A percentile compares a stretch with the other conserved stretches of the same genome.
Conservation (phyloP, 2,888 invertebrate species). For the Zygothrica quintamaculata region DNA sequence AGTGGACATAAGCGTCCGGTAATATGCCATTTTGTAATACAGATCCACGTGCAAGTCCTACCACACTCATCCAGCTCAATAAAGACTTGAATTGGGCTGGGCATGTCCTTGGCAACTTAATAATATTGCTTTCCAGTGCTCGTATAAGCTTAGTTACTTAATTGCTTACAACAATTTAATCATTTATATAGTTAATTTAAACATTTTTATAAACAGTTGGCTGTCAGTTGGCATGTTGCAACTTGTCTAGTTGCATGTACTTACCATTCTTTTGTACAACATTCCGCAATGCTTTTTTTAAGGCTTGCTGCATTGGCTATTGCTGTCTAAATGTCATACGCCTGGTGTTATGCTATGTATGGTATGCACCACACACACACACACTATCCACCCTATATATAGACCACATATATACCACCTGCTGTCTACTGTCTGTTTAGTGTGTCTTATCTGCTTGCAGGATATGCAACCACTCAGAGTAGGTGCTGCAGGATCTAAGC, state of each 20-base stretch:
- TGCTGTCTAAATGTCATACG: constrained; percentile 14
- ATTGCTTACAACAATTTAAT: background rate
- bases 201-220: too few species aligned
- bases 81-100: too few species aligned
- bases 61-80: constrained; percentile 4
- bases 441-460: constrained; percentile 49
- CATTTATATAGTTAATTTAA: background rate
- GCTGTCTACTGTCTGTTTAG: constrained; percentile 36
- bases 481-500: constrained; percentile 60
- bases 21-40: constrained; percentile 64
- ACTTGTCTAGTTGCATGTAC: too few species aligned
- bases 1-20: constrained; percentile 68
- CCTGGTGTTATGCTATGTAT: constrained; percentile 1
- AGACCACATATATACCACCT: too few species aligned
- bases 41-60: constrained; percentile 40
- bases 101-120: too few species aligned
- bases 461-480: constrained; percentile 56
- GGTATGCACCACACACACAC: background rate
- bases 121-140: background rate
- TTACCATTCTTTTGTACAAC: too few species aligned
- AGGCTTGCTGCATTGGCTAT: too few species aligned
- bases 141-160: background rate
- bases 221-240: background rate
- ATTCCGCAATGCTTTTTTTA: too few species aligned
- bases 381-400: too few species aligned